Evolutionary conservation across 2,888 invertebrate species (phyloP), one percentile per base, ranked within the genome.

Genomic region (Platycheirus albimanus): DNA sequence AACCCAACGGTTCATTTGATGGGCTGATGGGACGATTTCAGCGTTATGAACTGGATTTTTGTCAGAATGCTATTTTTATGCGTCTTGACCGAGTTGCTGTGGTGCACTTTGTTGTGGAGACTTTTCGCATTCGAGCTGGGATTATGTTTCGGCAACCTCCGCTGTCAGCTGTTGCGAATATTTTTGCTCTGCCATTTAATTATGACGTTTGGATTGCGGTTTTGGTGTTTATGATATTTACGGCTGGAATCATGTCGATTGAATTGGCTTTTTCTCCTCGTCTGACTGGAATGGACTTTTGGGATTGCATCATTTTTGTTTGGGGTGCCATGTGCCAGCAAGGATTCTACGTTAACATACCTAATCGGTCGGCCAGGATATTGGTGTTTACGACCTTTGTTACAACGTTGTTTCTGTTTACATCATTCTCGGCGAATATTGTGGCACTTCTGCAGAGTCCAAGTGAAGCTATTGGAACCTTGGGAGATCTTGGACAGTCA

Each of bases 341-440:
- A 91, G 93, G 94, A 6, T 92, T 92, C 85, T 90, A 92, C 87
- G 87, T 91, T 19, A 88, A 91, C 0, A 92, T 93, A 2, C 86
- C 87, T 11, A 90, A 92, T 86, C 86, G 90, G 51, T 93, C 93
- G 1, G 92, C 91, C 0, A 91, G 94, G 7, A 88, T 93, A 78
- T 91, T 92, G 54, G 91, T 94, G 85, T 92, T 94, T 85, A 91
- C 92, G 67, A 91, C 92, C 56, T 91, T 93, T 85, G 88, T 93
- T 56, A 89, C 92, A 0, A 91, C 93, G 0, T 88, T 94, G 52
- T 94, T 94, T 88, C 88, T 92, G 30, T 94, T 93, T 87, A 94
- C 94, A 3, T 93, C 94, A 0, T 94, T 93, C 89, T 93, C 94
- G n/a, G 94, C 94, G 19, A 94, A 93, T 89, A 92, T 94, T 84